Conservation (phyloP, 2,113 vertebrate genomes). For the Columba livia region DNA sequence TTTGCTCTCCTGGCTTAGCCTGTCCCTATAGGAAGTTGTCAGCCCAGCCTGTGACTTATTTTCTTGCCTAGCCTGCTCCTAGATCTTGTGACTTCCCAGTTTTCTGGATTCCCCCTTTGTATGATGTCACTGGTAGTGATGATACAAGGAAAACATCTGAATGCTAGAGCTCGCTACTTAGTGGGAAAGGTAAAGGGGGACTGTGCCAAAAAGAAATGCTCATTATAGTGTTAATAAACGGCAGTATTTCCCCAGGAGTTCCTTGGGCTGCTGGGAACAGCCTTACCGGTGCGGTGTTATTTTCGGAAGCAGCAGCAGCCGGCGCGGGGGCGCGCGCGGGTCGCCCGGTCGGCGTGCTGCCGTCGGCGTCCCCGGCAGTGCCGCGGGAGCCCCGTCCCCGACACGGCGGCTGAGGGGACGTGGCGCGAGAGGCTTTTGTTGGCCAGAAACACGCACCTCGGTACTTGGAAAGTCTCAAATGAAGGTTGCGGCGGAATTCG, state of each 20-base stretch:
- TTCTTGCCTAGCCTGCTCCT: not conserved
- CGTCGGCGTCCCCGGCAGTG: not conserved
- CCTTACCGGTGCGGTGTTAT: not conserved
- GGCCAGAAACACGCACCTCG: not conserved
- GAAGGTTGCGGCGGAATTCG: not conserved
- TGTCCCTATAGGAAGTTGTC: not conserved
- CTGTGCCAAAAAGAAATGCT: constrained; percentile 35
- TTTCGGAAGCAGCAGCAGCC: not conserved
- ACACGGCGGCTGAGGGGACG: not conserved
- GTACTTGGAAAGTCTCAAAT: not conserved
- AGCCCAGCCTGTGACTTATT: not conserved
- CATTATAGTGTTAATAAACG: not conserved
- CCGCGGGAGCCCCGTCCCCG: not conserved
- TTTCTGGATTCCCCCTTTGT: not conserved
- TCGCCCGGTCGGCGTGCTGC: not conserved
- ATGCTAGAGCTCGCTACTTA: not conserved
- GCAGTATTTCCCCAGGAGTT: constrained; percentile 34
- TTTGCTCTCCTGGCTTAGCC: not conserved
- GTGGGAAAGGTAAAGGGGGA: not conserved
- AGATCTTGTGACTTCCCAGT: not conserved
- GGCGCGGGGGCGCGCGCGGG: too few relatives aligned
- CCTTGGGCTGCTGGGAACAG: not conserved
- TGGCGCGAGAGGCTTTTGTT: not conserved
- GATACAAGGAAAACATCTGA: not conserved
- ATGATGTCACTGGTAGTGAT: not conserved